Percentiles rank a stretch among this genome's conserved stretches.
phyloP scores from a whole-genome alignment of 2,797 vertebrate species.

The Sebastes paucispinis region DNA sequence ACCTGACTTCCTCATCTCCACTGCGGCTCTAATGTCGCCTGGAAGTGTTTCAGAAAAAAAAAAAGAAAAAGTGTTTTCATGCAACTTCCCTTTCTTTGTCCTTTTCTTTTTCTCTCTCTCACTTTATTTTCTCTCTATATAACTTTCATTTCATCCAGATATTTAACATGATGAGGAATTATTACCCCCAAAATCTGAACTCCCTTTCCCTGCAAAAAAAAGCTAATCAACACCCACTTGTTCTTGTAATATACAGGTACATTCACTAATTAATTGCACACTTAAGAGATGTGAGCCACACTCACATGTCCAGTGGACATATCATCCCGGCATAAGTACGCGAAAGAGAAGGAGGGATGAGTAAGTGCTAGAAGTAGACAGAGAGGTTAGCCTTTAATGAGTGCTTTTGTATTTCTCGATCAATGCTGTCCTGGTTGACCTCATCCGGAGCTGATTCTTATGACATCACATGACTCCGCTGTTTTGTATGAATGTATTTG shows the following conservation, averaged over 20 bases:
- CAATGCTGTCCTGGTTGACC: too few species aligned
- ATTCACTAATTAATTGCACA: neutral
- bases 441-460: too few species aligned
- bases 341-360: too few species aligned
- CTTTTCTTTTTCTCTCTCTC: neutral
- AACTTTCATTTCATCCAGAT: neutral
- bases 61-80: neutral
- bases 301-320: neutral
- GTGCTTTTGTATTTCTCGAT: too few species aligned
- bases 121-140: neutral
- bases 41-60: neutral
- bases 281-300: neutral
- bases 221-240: neutral
- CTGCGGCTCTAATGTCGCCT: neutral
- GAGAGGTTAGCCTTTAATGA: too few species aligned
- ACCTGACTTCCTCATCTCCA: neutral
- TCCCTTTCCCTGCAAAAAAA: neutral
- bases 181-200: neutral
- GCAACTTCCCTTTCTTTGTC: neutral
- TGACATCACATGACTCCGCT: too few species aligned
- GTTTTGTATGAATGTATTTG: too few species aligned
- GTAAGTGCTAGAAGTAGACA: too few species aligned
- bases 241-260: neutral
- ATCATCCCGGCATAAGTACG: too few species aligned
- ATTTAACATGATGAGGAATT: neutral